Evolutionary conservation across 2,888 invertebrate species (phyloP).

Genomic region (Caenorhabditis imperialis): DNA sequence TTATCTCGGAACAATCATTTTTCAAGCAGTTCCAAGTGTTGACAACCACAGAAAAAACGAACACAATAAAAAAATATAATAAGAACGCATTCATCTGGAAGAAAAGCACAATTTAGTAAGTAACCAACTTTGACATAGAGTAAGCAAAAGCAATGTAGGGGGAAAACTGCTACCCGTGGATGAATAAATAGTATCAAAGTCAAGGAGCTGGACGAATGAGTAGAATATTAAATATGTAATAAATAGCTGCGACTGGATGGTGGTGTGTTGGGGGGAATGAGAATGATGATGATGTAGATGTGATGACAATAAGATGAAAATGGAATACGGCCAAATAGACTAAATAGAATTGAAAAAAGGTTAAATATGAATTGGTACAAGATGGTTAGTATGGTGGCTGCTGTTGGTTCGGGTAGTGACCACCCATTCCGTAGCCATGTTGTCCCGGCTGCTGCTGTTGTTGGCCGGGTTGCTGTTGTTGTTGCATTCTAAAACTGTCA

Average conservation of each 20-base stretch:
- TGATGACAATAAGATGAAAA: no score
- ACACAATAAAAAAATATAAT: neutral
- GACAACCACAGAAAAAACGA: no score
- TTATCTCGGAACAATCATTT: no score
- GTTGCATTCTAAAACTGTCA: slow-evolving; percentile 45
- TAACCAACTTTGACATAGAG: neutral
- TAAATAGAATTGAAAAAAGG: neutral
- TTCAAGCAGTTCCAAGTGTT: no score
- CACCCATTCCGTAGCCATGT: slow-evolving; percentile 26
- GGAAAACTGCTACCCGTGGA: neutral
- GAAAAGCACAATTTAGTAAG: neutral
- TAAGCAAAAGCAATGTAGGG: no score
- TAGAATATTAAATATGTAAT: no score
- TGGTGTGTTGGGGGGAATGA: no score
- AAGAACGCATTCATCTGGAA: neutral
- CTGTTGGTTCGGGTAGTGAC: slow-evolving; percentile 31
- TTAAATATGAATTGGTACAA: slow-evolving; percentile 11
- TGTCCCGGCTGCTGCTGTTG: slow-evolving; percentile 28
- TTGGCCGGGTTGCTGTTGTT: slow-evolving; percentile 28
- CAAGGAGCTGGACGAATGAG: no score
- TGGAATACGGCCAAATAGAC: no score
- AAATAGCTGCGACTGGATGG: no score
- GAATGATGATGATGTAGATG: no score
- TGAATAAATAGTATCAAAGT: no score
- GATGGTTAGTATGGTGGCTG: slow-evolving; percentile 27